Evolutionary conservation across 2,797 vertebrate genomes (phyloP).

Genomic region (Enteromius treurensis): DNA sequence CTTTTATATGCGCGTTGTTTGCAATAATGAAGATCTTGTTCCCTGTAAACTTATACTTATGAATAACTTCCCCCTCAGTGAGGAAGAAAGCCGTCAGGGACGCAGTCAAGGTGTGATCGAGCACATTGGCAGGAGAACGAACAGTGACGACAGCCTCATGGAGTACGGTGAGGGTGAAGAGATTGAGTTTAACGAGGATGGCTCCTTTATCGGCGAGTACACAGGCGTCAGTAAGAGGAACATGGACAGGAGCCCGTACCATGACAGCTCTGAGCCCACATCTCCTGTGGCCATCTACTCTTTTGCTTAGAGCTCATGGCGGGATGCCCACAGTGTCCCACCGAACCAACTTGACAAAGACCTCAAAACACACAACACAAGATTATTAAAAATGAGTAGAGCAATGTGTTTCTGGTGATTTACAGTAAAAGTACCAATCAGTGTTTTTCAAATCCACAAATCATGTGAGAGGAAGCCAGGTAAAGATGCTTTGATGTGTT

Average conservation of each 20-base stretch:
- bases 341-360: slow-evolving; percentile 5
- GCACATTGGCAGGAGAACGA: slow-evolving; percentile 86
- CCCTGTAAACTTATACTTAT: background rate
- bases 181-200: slow-evolving; percentile 94
- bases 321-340: background rate
- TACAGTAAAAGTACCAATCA: slow-evolving; percentile 44
- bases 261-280: slow-evolving; percentile 89
- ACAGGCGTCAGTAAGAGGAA: slow-evolving; percentile 89
- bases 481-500: slow-evolving; percentile 67
- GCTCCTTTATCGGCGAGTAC: slow-evolving; percentile 98
- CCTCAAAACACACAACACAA: background rate
- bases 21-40: too few species aligned
- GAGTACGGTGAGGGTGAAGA: slow-evolving; percentile 96
- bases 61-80: slow-evolving; percentile 72
- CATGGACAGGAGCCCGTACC: slow-evolving; percentile 90
- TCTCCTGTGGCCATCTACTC: slow-evolving; percentile 94
- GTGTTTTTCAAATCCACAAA: slow-evolving; percentile 52
- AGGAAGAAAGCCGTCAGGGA: slow-evolving; percentile 92
- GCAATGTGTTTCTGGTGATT: slow-evolving; percentile 9
- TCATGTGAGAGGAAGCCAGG: slow-evolving; percentile 49
- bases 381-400: background rate
- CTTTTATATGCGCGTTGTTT: background rate
- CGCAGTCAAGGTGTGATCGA: slow-evolving; percentile 87
- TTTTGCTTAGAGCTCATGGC: slow-evolving; percentile 78
- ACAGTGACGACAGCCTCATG: slow-evolving; percentile 97